phyloP scores from a whole-genome alignment of 1,140 invertebrate genomes.

The Brachionus plicatilis region DNA sequence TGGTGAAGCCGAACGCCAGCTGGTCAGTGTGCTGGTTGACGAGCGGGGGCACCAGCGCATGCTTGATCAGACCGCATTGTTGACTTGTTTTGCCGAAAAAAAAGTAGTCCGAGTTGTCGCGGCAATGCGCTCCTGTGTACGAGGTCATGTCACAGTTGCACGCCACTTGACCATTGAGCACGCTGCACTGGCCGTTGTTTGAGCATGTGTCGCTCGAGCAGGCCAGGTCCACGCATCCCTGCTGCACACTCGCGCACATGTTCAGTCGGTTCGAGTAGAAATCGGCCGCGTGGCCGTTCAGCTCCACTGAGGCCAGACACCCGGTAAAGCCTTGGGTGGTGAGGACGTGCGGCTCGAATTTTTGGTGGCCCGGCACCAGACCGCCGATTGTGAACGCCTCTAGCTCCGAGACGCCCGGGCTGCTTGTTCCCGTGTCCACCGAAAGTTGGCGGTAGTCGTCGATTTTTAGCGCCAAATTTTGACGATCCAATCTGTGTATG shows the following conservation, averaged over 20 bases:
- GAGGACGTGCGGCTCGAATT: neutral
- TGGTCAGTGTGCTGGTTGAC: neutral
- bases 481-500: neutral
- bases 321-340: constrained; percentile 15
- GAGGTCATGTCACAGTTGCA: constrained; percentile 40
- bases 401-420: neutral
- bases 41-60: neutral
- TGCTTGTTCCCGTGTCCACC: neutral
- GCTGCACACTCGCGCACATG: constrained; percentile 28
- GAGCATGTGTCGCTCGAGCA: constrained; percentile 1
- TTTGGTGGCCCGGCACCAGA: neutral
- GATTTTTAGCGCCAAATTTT: neutral
- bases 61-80: constrained; percentile 13
- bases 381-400: constrained; percentile 29
- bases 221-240: constrained; percentile 21
- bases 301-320: constrained; percentile 16
- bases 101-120: constrained; percentile 11
- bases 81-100: constrained; percentile 29
- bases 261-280: constrained; percentile 1
- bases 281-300: constrained; percentile 13
- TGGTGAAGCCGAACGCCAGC: constrained; percentile 34
- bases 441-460: neutral
- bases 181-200: constrained; percentile 10
- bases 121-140: neutral
- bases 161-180: neutral